Conservation (phyloP, 2,797 vertebrate genomes). For the Orestias chungarensis region DNA sequence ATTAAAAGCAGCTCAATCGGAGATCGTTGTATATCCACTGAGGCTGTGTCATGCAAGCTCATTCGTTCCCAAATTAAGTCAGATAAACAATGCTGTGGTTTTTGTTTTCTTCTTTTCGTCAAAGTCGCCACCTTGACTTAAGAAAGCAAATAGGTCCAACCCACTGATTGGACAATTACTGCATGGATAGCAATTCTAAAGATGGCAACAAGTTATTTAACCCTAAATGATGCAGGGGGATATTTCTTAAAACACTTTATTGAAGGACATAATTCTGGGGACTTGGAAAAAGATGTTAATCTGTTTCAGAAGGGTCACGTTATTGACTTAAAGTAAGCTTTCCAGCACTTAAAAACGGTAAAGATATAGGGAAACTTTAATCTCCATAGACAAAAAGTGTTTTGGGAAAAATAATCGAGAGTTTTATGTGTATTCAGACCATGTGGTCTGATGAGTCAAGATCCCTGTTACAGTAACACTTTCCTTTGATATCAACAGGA, state of each 20-base stretch:
- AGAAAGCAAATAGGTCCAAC: neutral
- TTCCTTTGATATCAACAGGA: too few species aligned
- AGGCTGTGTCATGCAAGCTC: constrained; percentile 39
- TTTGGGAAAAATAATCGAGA: neutral
- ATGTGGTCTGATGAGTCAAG: neutral
- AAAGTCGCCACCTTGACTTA: neutral
- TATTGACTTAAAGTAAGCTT: neutral
- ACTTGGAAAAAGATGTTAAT: too few species aligned
- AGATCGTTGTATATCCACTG: constrained; percentile 41
- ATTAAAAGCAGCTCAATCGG: constrained; percentile 55
- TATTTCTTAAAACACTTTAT: neutral
- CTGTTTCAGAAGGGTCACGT: neutral
- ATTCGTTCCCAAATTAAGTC: neutral
- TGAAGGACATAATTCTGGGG: neutral
- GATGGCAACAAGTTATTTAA: neutral
- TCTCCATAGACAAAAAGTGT: neutral
- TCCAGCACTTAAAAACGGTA: neutral
- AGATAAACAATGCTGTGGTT: neutral
- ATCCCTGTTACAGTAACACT: neutral
- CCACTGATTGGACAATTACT: neutral
- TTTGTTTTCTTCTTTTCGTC: too few species aligned
- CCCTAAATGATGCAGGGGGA: neutral
- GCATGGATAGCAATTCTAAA: neutral
- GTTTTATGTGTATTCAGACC: neutral
- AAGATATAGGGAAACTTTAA: too few species aligned